Conservation (phyloP, 2,113 vertebrate species). For the Misgurnus anguillicaudatus region DNA sequence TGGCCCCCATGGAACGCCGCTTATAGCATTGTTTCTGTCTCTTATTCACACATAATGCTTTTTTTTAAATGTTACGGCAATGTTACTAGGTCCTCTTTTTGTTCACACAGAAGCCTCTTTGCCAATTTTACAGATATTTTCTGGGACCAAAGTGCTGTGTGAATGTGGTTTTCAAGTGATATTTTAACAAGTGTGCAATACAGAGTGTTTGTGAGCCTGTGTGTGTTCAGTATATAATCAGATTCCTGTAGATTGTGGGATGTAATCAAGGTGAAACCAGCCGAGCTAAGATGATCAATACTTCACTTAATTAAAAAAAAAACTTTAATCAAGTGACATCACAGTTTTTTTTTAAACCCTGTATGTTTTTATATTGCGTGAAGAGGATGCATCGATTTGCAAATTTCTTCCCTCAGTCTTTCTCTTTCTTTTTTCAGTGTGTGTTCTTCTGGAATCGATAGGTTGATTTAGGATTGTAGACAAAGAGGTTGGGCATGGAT, state of each 20-base stretch:
- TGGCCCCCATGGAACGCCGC: too few species aligned
- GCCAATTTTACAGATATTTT: too few species aligned
- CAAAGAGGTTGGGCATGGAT: slow-evolving; percentile 36
- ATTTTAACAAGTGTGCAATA: neutral
- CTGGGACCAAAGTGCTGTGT: too few species aligned
- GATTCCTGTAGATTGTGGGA: slow-evolving; percentile 12
- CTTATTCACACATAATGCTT: too few species aligned
- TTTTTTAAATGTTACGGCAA: too few species aligned
- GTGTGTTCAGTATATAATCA: slow-evolving; percentile 14
- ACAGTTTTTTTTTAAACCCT: slow-evolving; percentile 9
- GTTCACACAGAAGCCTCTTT: too few species aligned
- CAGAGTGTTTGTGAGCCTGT: neutral
- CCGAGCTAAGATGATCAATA: slow-evolving; percentile 44
- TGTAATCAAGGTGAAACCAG: slow-evolving; percentile 34
- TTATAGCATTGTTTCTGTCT: too few species aligned
- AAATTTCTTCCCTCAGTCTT: neutral
- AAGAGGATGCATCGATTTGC: slow-evolving; percentile 1
- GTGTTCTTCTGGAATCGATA: slow-evolving; percentile 26
- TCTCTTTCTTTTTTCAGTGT: neutral
- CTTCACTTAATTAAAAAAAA: slow-evolving; percentile 9
- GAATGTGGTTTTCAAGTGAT: neutral
- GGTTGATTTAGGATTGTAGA: slow-evolving; percentile 35
- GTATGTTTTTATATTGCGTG: neutral
- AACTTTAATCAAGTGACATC: neutral
- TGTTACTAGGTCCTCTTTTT: too few species aligned